phyloP scores from a whole-genome alignment of 2,113 vertebrate species.

The Eonycteris spelaea region DNA sequence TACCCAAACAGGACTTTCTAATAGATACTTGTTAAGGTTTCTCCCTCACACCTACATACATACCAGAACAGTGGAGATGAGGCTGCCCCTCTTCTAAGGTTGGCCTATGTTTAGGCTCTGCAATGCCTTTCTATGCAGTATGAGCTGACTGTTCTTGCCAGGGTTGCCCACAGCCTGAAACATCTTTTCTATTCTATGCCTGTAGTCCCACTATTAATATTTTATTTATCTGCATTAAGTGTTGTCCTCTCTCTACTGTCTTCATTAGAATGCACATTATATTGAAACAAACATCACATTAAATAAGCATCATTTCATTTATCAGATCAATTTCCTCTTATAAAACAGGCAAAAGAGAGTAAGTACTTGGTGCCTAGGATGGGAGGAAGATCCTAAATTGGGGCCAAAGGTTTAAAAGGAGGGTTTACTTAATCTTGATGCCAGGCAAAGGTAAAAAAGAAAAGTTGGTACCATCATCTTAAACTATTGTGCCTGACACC shows the following conservation, averaged over 20 bases:
- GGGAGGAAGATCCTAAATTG: not conserved
- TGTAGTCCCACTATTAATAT: not conserved
- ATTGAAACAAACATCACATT: slow-evolving; percentile 58
- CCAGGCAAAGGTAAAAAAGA: not conserved
- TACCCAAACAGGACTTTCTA: not conserved
- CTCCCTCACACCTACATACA: not conserved
- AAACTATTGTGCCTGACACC: not conserved
- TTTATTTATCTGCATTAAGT: slow-evolving; percentile 40
- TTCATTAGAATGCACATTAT: slow-evolving; percentile 57
- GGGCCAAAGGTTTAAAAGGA: not conserved
- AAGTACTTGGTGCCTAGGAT: not conserved
- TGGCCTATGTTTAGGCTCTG: not conserved
- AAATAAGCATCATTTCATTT: slow-evolving; percentile 50
- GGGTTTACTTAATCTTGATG: not conserved
- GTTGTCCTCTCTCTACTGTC: slow-evolving; percentile 5
- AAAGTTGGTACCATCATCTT: not conserved
- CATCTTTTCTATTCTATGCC: not conserved
- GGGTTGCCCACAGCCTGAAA: not conserved
- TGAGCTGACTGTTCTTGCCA: not conserved
- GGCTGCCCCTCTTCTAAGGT: not conserved
- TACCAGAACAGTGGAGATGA: not conserved
- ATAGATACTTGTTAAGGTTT: not conserved
- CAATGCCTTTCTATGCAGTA: not conserved
- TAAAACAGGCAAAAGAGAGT: not conserved
- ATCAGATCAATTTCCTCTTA: slow-evolving; percentile 26